Evolutionary conservation across 2,113 vertebrate genomes (phyloP).

Genomic region (Dissostichus mawsoni): DNA sequence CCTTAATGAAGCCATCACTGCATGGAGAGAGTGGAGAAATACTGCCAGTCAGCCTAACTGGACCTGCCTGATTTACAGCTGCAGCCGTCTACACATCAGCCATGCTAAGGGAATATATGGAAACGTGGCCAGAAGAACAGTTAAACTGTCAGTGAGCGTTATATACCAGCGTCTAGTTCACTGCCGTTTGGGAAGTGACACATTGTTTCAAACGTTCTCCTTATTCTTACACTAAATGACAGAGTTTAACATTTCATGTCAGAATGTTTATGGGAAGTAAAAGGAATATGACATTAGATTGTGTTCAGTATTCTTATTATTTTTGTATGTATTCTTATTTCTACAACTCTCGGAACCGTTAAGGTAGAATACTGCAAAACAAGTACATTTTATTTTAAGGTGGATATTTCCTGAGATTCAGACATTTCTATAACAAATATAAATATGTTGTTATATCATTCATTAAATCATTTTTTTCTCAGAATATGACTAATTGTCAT

Average conservation of each 20-base stretch:
- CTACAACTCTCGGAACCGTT: neutral
- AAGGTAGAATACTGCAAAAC: too few species aligned
- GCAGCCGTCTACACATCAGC: constrained; percentile 61
- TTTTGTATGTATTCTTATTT: neutral
- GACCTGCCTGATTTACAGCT: constrained; percentile 68
- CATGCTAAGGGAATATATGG: constrained; percentile 48
- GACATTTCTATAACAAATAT: too few species aligned
- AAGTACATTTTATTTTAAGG: too few species aligned
- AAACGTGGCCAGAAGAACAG: constrained; percentile 40
- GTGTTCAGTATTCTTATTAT: neutral
- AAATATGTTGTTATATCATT: too few species aligned
- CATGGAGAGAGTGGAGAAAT: constrained; percentile 57
- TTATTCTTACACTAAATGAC: neutral
- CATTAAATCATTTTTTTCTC: too few species aligned
- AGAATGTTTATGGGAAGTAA: neutral
- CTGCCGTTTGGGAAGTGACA: constrained; percentile 30
- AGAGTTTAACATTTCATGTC: neutral
- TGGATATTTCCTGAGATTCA: too few species aligned
- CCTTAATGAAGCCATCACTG: constrained; percentile 71
- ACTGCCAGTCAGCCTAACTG: constrained; percentile 65
- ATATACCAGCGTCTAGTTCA: constrained; percentile 40
- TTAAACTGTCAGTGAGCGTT: constrained; percentile 62
- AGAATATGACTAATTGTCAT: too few species aligned
- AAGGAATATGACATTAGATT: neutral
- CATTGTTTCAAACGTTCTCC: constrained; percentile 37